Base-by-base conservation (phyloP, 2,888 invertebrate species). In the Synanthedon vespiformis region DNA sequence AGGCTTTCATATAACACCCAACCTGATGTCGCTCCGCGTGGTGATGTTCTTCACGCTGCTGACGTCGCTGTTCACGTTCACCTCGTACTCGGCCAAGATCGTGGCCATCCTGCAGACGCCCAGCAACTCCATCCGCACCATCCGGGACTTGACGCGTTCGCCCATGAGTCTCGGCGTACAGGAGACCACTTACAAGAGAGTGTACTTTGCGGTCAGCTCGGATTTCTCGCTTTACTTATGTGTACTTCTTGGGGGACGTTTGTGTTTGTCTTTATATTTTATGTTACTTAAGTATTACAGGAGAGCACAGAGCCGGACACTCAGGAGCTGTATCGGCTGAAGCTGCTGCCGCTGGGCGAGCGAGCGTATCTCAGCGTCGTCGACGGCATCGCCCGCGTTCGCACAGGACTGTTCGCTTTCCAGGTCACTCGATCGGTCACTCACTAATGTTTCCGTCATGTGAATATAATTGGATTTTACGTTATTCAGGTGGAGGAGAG, bases 61-160 rank as follows among this genome's bases (percentile, higher is more conserved):
- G 51, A 74, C 89, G 1, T 81, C 90, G 0, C 69, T 91, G 50
- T 91, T 91, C 70, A 68, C 89, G 40, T 91, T 90, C 67, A 91
- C 91, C 3, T 89, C 91, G 1, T 91, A 90, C 72, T 90, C 91
- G n/a, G 91, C 91, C 18, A 91, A 90, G 74, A 89, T 91, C 58
- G 91, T 91, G 57, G 89, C 90, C 12, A 75, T 91, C 55, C 74
- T 91, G 59, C 91, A 91, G 72, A 87, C 89, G 59, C 90, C 91
- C n/a, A 90, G 90, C 68, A 73, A 87, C 62, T 88, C 90, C 14
- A 81, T 91, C 53, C 80, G 74, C 54, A 83, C 89, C 13, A 70
- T 91, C 52, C 76, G 71, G 3, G 90, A 91, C 69, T 78, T 91
- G n/a, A 71, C 86, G 1, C 75, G 74, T 56, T 90, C 90, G 1